Evolutionary conservation across 2,888 invertebrate genomes (phyloP), one percentile per base, ranked within the genome.

Genomic region (Uloborus plumipes): DNA sequence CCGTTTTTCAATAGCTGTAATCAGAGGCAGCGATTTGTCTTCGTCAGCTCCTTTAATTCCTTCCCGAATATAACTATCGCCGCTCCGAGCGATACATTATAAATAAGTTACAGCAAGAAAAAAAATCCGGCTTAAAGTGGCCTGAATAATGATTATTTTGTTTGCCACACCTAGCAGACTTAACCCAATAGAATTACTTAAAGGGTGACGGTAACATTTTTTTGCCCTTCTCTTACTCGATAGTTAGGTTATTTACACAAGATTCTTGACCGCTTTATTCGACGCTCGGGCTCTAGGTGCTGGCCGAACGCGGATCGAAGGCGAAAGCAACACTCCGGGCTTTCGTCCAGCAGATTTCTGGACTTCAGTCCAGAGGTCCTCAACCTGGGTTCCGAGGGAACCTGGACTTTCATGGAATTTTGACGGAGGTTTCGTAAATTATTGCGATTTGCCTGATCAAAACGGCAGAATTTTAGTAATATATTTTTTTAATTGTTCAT

Each of bases 151-250:
- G 61, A 39, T 31, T 31, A 39, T 26, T 62, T n/a, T 39, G 26
- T 39, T 31, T 16, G 61, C 61, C 61, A 62, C 61, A 62, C 61
- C 61, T 80, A 66, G 67, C 51, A 50, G 51, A 70, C 64, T 64
- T 70, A 65, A 79, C 72, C 73, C 80, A 80, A 80, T 74, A 80
- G 80, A 80, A 74, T 74, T 80, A 80, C 73, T 74, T 26, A 62
- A 53, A 73, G 61, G 72, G 72, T 79, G 79, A 79, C 66, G 67
- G 22, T 22, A 20, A 26, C 31, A 13, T 31, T 47, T n/a, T 71
- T 58, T 72, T 18, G 22, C 18, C 47, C 55, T 18, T 64, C 39
- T 64, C 16, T 31, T 31, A 79, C 50, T 55, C 31, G 65, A 18
- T 55, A 49, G 62, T 55, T 64, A 70, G 20, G 61, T 58, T 76